phyloP scores from a whole-genome alignment of 2,888 invertebrate genomes.

The Parnassius glacialis region DNA sequence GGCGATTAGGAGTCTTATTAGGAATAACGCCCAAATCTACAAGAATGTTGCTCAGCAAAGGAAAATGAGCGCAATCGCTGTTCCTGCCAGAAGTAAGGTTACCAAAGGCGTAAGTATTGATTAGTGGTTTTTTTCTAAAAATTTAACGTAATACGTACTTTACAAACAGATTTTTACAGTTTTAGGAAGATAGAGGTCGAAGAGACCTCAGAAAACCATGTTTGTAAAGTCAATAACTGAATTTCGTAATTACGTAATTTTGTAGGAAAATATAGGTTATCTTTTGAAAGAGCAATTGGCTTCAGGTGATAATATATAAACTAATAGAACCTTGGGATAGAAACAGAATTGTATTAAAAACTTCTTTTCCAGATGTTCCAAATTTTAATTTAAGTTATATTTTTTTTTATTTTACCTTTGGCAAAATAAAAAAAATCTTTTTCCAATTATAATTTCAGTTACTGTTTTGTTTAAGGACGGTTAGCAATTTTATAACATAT shows the following conservation, averaged over 20 bases:
- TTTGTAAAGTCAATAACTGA: background rate
- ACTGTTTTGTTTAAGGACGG: too few species aligned
- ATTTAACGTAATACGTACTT: background rate
- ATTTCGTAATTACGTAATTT: conserved; percentile 43
- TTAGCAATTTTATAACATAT: too few species aligned
- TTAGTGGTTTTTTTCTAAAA: conserved; percentile 5
- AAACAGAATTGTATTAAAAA: too few species aligned
- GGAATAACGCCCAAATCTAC: conserved; percentile 49
- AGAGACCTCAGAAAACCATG: too few species aligned
- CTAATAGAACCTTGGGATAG: too few species aligned
- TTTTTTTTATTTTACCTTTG: too few species aligned
- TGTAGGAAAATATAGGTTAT: conserved; percentile 34
- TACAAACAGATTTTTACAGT: background rate
- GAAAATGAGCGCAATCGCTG: conserved; percentile 57
- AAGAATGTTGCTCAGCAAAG: conserved; percentile 61
- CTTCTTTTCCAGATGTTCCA: too few species aligned
- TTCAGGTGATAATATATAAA: too few species aligned
- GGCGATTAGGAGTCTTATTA: conserved; percentile 55
- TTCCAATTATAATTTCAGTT: too few species aligned
- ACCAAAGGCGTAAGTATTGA: conserved; percentile 51
- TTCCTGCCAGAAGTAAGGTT: conserved; percentile 57
- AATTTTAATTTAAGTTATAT: too few species aligned
- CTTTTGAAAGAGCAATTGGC: background rate
- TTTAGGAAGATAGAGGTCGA: background rate
- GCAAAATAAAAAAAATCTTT: too few species aligned